Conservation (phyloP, 2,888 invertebrate genomes). For the Drosophila picticornis region DNA sequence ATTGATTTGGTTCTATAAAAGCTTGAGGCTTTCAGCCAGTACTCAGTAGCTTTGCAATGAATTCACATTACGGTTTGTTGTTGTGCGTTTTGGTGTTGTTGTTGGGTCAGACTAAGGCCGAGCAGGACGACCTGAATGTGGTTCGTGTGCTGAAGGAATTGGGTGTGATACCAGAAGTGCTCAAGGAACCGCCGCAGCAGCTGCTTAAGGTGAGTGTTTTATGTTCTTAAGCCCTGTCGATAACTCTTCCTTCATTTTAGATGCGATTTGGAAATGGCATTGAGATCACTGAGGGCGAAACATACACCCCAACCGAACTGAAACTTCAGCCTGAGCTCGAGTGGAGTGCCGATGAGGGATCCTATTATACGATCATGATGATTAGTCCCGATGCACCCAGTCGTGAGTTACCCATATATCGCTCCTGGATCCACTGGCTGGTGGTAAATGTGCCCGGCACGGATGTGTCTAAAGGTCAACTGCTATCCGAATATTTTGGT, state of each 20-base stretch:
- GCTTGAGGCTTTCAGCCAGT: not conserved
- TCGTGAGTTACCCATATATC: constrained; percentile 90
- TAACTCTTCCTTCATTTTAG: constrained; percentile 30
- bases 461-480: constrained; percentile 90
- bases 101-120: constrained; percentile 20
- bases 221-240: not conserved
- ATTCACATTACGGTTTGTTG: constrained; percentile 20
- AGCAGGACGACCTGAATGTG: constrained; percentile 49
- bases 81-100: constrained; percentile 13
- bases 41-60: constrained; percentile 43
- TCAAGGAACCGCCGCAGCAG: constrained; percentile 66
- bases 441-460: constrained; percentile 93
- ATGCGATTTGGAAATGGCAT: constrained; percentile 81
- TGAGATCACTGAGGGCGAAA: constrained; percentile 88
- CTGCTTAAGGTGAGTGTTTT: constrained; percentile 53
- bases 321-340: constrained; percentile 74
- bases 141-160: constrained; percentile 63
- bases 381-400: constrained; percentile 95
- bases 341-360: constrained; percentile 68
- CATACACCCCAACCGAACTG: constrained; percentile 89
- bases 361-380: constrained; percentile 78
- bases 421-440: constrained; percentile 97
- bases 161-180: constrained; percentile 69
- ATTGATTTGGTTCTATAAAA: constrained; percentile 59
- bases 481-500: constrained; percentile 91